A percentile compares a stretch with the other conserved stretches of the same genome.
These are phyloP conservation scores for Tenthredo distinguenda DNA, from an alignment of 2,888 invertebrate species.

Conservation along the genomic window DNA sequence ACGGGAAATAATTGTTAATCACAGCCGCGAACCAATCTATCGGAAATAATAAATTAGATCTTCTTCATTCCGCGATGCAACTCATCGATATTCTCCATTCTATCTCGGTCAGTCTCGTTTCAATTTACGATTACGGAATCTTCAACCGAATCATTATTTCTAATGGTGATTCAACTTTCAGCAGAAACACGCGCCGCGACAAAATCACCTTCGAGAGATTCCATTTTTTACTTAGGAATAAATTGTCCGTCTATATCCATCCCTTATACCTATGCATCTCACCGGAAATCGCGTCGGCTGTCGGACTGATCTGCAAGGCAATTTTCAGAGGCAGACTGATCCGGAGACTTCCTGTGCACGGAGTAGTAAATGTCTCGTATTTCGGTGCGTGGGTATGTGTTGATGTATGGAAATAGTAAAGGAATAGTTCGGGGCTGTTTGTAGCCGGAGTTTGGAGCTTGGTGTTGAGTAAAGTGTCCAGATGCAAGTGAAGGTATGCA, in stretches of 20 bases:
- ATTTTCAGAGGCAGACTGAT: not conserved
- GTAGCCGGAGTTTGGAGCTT: not conserved
- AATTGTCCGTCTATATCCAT: not conserved
- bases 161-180: too few relatives aligned
- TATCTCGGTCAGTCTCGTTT: not conserved
- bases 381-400: not conserved
- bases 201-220: not conserved
- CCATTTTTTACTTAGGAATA: not conserved
- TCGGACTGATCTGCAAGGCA: not conserved
- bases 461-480: not conserved
- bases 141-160: too few relatives aligned
- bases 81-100: not conserved
- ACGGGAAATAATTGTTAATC: conserved; percentile 44
- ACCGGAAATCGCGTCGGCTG: conserved; percentile 1
- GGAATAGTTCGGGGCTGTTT: not conserved
- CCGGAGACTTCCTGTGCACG: not conserved
- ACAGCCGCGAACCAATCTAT: conserved; percentile 14
- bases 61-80: not conserved
- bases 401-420: not conserved
- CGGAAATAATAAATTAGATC: conserved; percentile 28
- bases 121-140: too few relatives aligned
- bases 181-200: not conserved
- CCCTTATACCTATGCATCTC: not conserved
- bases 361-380: not conserved
- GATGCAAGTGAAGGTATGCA: not conserved